Conservation (phyloP, 2,888 invertebrate genomes). For the Noctua comes region DNA sequence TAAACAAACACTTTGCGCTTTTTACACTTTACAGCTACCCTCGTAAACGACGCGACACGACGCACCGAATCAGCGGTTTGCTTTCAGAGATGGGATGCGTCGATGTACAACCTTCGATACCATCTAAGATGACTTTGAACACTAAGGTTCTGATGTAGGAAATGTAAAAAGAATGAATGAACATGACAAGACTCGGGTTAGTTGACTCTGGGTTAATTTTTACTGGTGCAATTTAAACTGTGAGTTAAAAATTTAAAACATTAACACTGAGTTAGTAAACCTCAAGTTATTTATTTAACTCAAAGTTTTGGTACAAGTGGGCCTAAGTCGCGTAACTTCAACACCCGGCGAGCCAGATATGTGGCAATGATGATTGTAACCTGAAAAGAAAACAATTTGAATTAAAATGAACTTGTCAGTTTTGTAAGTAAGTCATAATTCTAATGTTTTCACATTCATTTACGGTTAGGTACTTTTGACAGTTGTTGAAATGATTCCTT, state of each 20-base stretch:
- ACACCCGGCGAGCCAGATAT: background rate
- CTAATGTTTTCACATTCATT: background rate
- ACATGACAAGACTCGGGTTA: no score
- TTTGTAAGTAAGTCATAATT: background rate
- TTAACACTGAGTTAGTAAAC: no score
- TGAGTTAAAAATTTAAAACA: no score
- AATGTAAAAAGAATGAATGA: no score
- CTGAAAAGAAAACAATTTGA: background rate
- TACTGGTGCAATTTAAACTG: no score
- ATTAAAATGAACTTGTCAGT: background rate
- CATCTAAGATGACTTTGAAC: background rate
- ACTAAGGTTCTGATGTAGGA: background rate
- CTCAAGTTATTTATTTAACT: no score
- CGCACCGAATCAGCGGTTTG: constrained; percentile 86
- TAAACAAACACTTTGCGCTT: constrained; percentile 89
- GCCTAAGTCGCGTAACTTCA: no score
- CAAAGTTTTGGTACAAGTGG: no score
- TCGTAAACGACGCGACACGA: constrained; percentile 87
- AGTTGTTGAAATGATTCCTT: background rate
- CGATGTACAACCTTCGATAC: constrained; percentile 10
- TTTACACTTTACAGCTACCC: constrained; percentile 88
- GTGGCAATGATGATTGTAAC: background rate
- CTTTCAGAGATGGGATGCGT: constrained; percentile 69
- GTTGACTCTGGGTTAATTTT: no score
- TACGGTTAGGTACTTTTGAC: background rate